These are phyloP conservation scores for Chrysodeixis includens DNA, from an alignment of 2,888 invertebrate species.

Conservation along the genomic window DNA sequence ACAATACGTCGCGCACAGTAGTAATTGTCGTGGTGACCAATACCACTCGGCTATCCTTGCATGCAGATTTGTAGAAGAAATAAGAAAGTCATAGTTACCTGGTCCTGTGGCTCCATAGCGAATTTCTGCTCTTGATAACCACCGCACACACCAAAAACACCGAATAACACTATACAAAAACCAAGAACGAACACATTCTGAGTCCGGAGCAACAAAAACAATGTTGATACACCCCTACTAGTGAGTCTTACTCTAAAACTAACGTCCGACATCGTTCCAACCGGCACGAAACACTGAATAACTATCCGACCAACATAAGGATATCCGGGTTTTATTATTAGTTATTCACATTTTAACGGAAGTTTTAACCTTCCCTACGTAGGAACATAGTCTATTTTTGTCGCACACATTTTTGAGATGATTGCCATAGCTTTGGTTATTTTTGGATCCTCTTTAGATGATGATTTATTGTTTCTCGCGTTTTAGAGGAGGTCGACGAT, in stretches of 20 bases:
- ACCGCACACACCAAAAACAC: slow-evolving; percentile 76
- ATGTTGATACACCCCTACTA: slow-evolving; percentile 78
- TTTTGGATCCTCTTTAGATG: slow-evolving; percentile 64
- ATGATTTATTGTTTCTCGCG: slow-evolving; percentile 63
- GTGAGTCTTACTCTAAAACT: slow-evolving; percentile 73
- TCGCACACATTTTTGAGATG: slow-evolving; percentile 59
- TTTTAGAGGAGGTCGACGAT: slow-evolving; percentile 56
- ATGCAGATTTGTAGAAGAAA: background rate
- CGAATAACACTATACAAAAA: slow-evolving; percentile 66
- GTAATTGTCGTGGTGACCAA: no score
- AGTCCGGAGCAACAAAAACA: slow-evolving; percentile 84
- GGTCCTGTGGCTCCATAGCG: slow-evolving; percentile 97
- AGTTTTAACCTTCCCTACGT: slow-evolving; percentile 72
- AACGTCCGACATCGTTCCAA: slow-evolving; percentile 71
- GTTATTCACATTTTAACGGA: slow-evolving; percentile 81
- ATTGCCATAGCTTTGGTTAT: slow-evolving; percentile 77
- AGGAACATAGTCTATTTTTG: slow-evolving; percentile 68
- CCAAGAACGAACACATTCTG: slow-evolving; percentile 55
- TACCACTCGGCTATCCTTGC: no score
- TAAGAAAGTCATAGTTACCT: slow-evolving; percentile 69
- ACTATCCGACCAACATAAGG: slow-evolving; percentile 67
- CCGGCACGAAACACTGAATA: slow-evolving; percentile 45
- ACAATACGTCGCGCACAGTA: no score
- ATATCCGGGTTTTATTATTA: slow-evolving; percentile 75
- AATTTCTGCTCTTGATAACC: slow-evolving; percentile 93